These are phyloP conservation scores for Myripristis murdjan DNA, from an alignment of 2,797 vertebrate species.

Conservation along the genomic window DNA sequence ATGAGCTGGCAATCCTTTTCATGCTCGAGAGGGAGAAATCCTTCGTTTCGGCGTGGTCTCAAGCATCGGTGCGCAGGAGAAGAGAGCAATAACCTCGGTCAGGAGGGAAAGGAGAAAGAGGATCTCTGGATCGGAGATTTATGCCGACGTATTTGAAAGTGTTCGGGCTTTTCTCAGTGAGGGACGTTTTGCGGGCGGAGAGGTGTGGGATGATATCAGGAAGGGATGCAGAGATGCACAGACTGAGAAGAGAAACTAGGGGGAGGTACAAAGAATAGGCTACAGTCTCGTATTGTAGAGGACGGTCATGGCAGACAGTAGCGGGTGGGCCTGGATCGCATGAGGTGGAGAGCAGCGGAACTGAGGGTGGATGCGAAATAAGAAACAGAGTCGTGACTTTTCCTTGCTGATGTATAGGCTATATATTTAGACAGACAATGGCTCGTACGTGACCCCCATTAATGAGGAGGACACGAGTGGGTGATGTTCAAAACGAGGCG, in stretches of 20 bases:
- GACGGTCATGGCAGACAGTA: constrained; percentile 82
- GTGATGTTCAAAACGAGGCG: neutral
- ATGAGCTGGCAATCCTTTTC: constrained; percentile 95
- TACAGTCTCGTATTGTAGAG: constrained; percentile 83
- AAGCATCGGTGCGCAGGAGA: constrained; percentile 84
- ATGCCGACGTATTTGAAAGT: constrained; percentile 76
- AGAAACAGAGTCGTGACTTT: constrained; percentile 74
- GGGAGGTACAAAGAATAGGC: constrained; percentile 86
- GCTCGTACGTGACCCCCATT: constrained; percentile 11
- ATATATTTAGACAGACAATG: constrained; percentile 30
- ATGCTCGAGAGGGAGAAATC: constrained; percentile 94
- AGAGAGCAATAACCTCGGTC: constrained; percentile 79
- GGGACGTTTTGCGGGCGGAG: constrained; percentile 76
- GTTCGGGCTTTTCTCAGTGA: constrained; percentile 64
- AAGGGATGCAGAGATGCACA: constrained; percentile 78
- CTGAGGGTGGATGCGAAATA: constrained; percentile 65
- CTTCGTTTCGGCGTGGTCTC: constrained; percentile 87
- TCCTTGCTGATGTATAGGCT: constrained; percentile 44
- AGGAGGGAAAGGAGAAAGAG: constrained; percentile 45
- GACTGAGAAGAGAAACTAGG: constrained; percentile 82
- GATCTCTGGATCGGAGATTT: constrained; percentile 66
- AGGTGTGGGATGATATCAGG: constrained; percentile 79
- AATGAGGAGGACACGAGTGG: neutral
- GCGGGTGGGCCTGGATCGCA: constrained; percentile 82
- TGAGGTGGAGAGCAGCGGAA: constrained; percentile 67